These are phyloP conservation scores for Calameuta pallipes DNA, from an alignment of 2,888 invertebrate genomes.

Conservation along the genomic window DNA sequence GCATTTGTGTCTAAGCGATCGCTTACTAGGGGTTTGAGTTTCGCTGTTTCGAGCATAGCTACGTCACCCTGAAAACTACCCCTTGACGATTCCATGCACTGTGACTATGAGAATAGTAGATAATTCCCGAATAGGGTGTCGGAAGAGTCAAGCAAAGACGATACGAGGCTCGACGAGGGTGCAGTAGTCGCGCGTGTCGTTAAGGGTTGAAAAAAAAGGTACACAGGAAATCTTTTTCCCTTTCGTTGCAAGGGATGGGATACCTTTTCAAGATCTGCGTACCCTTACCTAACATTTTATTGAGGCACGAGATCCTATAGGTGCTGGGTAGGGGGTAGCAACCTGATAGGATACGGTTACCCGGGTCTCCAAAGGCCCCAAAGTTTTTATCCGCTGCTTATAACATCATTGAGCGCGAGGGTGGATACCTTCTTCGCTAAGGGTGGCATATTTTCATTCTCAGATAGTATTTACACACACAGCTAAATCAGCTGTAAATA, in stretches of 20 bases:
- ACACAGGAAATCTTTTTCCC: too few relatives aligned
- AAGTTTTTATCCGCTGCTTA: constrained; percentile 15
- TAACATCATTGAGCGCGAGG: constrained; percentile 9
- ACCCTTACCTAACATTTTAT: background rate
- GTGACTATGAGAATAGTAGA: background rate
- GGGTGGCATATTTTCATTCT: constrained; percentile 34
- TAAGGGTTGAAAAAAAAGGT: too few relatives aligned
- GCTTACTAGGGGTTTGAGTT: background rate
- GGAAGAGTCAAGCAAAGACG: too few relatives aligned
- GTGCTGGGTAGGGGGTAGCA: constrained; percentile 8
- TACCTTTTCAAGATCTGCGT: background rate
- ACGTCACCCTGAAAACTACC: constrained; percentile 13
- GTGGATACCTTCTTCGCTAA: constrained; percentile 4
- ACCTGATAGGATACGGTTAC: constrained; percentile 31
- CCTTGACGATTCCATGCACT: background rate
- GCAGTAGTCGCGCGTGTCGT: too few relatives aligned
- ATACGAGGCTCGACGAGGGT: too few relatives aligned
- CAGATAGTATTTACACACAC: constrained; percentile 10
- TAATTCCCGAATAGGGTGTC: background rate
- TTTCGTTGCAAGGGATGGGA: background rate
- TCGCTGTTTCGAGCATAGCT: background rate
- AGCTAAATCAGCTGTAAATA: background rate
- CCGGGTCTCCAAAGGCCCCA: background rate
- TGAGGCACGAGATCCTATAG: background rate
- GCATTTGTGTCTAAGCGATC: background rate